A percentile compares a stretch with the other conserved stretches of the same genome.
phyloP scores from a whole-genome alignment of 2,888 invertebrate species.

The Oligia fasciuncula region DNA sequence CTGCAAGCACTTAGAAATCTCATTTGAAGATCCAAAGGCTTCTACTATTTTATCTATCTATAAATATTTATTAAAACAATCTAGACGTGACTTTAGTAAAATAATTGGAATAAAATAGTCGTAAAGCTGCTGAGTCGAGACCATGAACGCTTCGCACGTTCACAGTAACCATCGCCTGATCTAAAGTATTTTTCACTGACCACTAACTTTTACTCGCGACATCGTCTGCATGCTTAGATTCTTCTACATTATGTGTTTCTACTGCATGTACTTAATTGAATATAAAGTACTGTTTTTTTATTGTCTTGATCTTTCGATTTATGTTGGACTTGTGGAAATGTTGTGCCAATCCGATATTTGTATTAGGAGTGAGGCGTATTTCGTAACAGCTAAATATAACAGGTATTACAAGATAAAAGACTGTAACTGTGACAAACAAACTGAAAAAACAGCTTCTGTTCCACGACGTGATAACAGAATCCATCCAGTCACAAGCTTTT shows the following conservation, averaged over 20 bases:
- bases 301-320: background rate
- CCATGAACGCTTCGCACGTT: constrained; percentile 65
- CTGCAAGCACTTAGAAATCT: background rate
- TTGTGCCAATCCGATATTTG: background rate
- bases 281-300: background rate
- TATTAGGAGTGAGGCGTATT: no score
- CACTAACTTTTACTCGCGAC: constrained; percentile 34
- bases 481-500: no score
- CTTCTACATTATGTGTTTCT: background rate
- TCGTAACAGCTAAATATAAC: no score
- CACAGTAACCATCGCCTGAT: constrained; percentile 22
- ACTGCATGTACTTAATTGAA: constrained; percentile 6
- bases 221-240: constrained; percentile 7
- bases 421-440: no score
- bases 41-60: background rate
- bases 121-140: constrained; percentile 69
- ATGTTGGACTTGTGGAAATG: background rate
- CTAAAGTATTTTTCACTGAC: constrained; percentile 38
- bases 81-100: constrained; percentile 53
- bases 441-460: no score
- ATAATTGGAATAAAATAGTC: constrained; percentile 72
- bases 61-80: constrained; percentile 19
- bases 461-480: no score
- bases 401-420: no score
- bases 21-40: background rate